Evolutionary conservation across 2,797 vertebrate species (phyloP).

Genomic region (Scolopax rusticola): DNA sequence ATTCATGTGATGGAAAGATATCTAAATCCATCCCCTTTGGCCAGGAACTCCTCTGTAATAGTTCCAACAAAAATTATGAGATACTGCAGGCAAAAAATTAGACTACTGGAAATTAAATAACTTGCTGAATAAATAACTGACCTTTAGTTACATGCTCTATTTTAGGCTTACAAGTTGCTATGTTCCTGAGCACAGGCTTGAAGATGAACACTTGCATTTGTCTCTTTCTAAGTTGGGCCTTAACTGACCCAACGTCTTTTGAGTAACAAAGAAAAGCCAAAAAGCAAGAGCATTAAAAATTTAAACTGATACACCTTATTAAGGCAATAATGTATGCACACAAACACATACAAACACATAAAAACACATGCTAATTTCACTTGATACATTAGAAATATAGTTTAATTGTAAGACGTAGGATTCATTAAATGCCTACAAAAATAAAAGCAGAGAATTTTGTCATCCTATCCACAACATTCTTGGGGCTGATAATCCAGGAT

Average conservation of each 20-base stretch:
- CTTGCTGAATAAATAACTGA: background rate
- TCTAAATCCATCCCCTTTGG: background rate
- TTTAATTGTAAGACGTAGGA: constrained; percentile 33
- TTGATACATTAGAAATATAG: background rate
- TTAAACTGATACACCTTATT: background rate
- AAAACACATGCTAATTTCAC: constrained; percentile 1
- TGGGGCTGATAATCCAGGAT: background rate
- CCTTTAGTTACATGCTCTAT: background rate
- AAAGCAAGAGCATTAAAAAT: background rate
- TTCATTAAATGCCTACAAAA: background rate
- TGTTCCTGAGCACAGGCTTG: background rate
- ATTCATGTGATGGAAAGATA: background rate
- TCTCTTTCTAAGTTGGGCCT: background rate
- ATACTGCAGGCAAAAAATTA: background rate
- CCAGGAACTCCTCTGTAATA: background rate
- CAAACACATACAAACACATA: background rate
- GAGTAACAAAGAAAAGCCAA: background rate
- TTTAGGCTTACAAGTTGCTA: background rate
- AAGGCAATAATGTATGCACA: background rate
- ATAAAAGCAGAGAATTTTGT: background rate
- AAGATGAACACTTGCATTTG: background rate
- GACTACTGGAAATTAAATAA: background rate
- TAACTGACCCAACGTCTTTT: background rate
- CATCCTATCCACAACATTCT: background rate
- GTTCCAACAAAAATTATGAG: background rate